These are phyloP conservation scores for Stegodyphus dumicola DNA, from an alignment of 1,140 invertebrate species.

Conservation along the genomic window DNA sequence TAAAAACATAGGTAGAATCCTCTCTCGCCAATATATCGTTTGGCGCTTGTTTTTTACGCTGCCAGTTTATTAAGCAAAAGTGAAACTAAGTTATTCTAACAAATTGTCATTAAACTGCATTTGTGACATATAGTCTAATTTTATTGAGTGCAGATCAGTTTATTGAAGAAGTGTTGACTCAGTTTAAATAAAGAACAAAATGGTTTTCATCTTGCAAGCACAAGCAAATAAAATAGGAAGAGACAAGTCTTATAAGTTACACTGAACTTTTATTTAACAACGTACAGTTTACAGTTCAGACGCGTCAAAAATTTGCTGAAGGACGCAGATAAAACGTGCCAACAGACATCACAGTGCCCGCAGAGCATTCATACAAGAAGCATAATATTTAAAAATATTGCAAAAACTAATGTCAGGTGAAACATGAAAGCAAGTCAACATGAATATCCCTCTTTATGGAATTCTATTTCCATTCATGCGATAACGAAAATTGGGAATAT, in stretches of 20 bases:
- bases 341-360: conserved; percentile 57
- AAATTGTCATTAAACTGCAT: too few species aligned
- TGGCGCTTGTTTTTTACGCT: too few species aligned
- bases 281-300: conserved; percentile 55
- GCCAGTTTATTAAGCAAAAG: too few species aligned
- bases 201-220: too few species aligned
- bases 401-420: conserved; percentile 2
- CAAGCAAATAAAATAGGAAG: too few species aligned
- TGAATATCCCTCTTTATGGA: conserved; percentile 14
- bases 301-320: conserved; percentile 2
- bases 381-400: conserved; percentile 3
- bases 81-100: too few species aligned
- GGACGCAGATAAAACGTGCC: conserved; percentile 17
- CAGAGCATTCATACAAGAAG: conserved; percentile 53
- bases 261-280: conserved; percentile 54
- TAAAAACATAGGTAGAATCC: too few species aligned
- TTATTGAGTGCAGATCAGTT: too few species aligned
- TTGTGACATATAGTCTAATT: too few species aligned
- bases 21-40: too few species aligned
- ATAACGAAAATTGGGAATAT: not conserved
- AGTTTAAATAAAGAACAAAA: too few species aligned
- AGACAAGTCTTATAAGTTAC: conserved; percentile 19
- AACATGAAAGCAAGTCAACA: conserved; percentile 1
- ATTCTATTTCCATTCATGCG: conserved; percentile 11
- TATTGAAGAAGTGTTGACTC: too few species aligned